Evolutionary conservation across 2,113 vertebrate genomes (phyloP).

Genomic region (Lepus americanus): DNA sequence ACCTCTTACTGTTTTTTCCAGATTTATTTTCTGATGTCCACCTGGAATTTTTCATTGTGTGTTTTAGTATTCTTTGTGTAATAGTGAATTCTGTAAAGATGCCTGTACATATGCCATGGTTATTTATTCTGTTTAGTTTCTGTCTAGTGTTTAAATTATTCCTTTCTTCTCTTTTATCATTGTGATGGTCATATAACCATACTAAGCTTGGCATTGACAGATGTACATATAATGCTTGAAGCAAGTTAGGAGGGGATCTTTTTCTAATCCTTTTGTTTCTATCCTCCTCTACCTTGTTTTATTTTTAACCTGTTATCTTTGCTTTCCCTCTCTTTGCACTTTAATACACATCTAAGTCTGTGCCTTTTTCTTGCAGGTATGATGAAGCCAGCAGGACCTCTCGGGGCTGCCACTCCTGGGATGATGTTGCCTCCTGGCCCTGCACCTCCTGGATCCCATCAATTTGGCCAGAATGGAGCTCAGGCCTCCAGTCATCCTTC

Average conservation of each 20-base stretch:
- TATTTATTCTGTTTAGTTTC: not conserved
- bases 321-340: not conserved
- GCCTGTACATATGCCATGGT: not conserved
- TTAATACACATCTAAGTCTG: not conserved
- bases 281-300: no score
- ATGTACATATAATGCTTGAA: not conserved
- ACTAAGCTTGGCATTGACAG: not conserved
- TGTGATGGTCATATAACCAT: not conserved
- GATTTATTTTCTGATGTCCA: not conserved
- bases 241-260: not conserved
- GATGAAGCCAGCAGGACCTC: slow-evolving; percentile 88
- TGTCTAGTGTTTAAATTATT: not conserved
- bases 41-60: not conserved
- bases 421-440: slow-evolving; percentile 84
- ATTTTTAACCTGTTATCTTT: not conserved
- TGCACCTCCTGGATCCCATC: slow-evolving; percentile 68
- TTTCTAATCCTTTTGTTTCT: not conserved
- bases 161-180: not conserved
- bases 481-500: slow-evolving; percentile 54
- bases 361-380: slow-evolving; percentile 85
- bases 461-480: slow-evolving; percentile 76
- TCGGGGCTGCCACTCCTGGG: slow-evolving; percentile 85
- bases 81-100: not conserved
- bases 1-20: not conserved
- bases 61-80: not conserved